Evolutionary conservation across 2,113 vertebrate genomes (phyloP).

Genomic region (Uropsilus gracilis): DNA sequence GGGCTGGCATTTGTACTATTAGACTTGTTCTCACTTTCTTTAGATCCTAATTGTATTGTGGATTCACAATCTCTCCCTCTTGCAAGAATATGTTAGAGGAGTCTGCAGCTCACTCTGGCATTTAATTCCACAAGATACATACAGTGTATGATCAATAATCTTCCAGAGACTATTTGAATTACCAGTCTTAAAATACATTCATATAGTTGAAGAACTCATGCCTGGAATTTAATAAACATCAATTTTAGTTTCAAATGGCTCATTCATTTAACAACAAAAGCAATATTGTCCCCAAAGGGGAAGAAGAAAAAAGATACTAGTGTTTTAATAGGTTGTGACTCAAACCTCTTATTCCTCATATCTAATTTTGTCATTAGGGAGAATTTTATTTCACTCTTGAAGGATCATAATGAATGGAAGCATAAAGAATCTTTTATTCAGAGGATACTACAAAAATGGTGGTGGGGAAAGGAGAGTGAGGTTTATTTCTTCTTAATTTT

Average conservation of each 20-base stretch:
- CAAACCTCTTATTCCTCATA: neutral
- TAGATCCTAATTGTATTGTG: neutral
- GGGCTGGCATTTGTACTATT: neutral
- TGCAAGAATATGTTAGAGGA: neutral
- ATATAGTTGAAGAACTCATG: neutral
- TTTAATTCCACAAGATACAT: neutral
- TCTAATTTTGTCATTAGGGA: constrained; percentile 6
- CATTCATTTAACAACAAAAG: neutral
- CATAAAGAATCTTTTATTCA: neutral
- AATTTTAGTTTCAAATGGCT: neutral
- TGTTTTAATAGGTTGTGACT: neutral
- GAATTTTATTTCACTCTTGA: neutral
- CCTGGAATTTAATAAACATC: neutral
- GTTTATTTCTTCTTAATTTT: neutral
- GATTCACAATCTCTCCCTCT: neutral
- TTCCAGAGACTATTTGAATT: neutral
- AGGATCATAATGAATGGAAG: neutral
- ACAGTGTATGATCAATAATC: neutral
- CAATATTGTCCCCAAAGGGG: neutral
- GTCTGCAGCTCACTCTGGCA: neutral
- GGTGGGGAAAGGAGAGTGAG: neutral
- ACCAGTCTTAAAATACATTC: neutral
- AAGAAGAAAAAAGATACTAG: neutral
- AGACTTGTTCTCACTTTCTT: neutral
- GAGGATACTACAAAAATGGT: neutral